Evolutionary conservation across 2,797 vertebrate species (phyloP), one percentile per base, ranked within the genome.

Genomic region (Galagoides demidoff): DNA sequence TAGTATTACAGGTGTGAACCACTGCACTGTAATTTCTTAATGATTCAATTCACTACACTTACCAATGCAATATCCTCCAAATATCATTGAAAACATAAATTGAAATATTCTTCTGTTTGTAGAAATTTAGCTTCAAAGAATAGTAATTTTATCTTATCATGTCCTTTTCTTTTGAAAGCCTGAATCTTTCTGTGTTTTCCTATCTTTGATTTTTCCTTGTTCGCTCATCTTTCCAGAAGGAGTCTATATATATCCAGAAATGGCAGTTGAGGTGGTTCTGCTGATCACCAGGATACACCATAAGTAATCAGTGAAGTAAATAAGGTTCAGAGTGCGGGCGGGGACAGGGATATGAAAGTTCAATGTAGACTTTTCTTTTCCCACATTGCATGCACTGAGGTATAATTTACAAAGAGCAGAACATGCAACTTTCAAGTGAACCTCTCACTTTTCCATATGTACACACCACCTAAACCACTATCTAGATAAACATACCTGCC

Each of bases 61-160:
- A n/a, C 39, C 82, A 70, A 27, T 55, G 45, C 31, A 74, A 43
- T 25, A 49, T 39, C 81, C 23, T 81, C 20, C 66, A 82, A 59
- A 82, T 61, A 29, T 70, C 11, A 59, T 43, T 70, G 45, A 92
- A 92, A 85, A 68, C 7, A 12, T 4, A 34, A n/a, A 85, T 52
- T 17, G 16, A 74, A 59, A 85, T 61, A 34, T 14, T 74, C 27
- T n/a, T 83, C 19, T 45, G 39, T 27, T 49, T 49, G 19, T 63
- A 68, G 39, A 66, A 89, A 94, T 68, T 66, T 49, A 71, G 66
- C 79, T 93, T 66, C 64, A 94, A 89, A 76, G 29, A 34, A 66
- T 57, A 87, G 31, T 39, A 27, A 74, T 76, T 89, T 79, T 87
- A 27, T 70, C 34, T 61, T 49, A 37, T 49, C 27, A 43, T 8